Percentiles rank a stretch among this genome's conserved stretches.
Conservation (phyloP, 1,140 invertebrate species). For the Drosophila sp. region DNA sequence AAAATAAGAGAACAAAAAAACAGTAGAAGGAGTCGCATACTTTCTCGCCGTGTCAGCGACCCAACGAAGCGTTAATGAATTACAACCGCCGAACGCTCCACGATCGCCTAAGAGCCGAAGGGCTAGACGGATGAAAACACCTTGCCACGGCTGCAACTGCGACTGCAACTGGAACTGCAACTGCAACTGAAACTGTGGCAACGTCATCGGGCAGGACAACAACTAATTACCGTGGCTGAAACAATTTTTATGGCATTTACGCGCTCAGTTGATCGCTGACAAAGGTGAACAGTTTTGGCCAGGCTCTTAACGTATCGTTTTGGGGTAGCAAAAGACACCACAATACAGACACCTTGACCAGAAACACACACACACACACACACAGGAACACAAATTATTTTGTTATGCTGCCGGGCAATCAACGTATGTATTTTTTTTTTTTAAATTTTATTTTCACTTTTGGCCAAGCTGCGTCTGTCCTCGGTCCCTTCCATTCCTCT, state of each 20-base stretch:
- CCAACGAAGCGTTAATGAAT: conserved; percentile 80
- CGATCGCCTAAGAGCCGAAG: conserved; percentile 27
- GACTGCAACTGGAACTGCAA: conserved; percentile 15
- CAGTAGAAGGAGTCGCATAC: conserved; percentile 75
- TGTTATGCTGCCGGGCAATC: conserved; percentile 59
- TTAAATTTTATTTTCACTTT: conserved; percentile 16
- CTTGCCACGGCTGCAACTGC: conserved; percentile 50
- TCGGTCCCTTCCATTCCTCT: too few relatives aligned
- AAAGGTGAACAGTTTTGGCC: conserved; percentile 50
- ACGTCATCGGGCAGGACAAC: conserved; percentile 65
- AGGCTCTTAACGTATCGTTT: neutral
- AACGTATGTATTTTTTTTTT: conserved; percentile 32
- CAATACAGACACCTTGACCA: conserved; percentile 51
- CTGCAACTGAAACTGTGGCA: conserved; percentile 7
- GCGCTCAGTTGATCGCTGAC: conserved; percentile 75
- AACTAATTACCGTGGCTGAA: conserved; percentile 81
- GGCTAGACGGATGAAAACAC: conserved; percentile 59
- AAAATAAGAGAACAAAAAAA: conserved; percentile 15
- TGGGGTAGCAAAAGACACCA: conserved; percentile 28
- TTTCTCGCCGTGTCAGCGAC: conserved; percentile 67
- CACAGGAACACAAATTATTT: conserved; percentile 81
- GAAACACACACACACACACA: conserved; percentile 20
- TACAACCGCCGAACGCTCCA: conserved; percentile 70
- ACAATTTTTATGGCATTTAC: conserved; percentile 83
- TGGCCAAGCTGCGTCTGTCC: conserved; percentile 36